These are phyloP conservation scores for Arion vulgaris DNA, from an alignment of 1,140 invertebrate genomes.

Conservation along the genomic window DNA sequence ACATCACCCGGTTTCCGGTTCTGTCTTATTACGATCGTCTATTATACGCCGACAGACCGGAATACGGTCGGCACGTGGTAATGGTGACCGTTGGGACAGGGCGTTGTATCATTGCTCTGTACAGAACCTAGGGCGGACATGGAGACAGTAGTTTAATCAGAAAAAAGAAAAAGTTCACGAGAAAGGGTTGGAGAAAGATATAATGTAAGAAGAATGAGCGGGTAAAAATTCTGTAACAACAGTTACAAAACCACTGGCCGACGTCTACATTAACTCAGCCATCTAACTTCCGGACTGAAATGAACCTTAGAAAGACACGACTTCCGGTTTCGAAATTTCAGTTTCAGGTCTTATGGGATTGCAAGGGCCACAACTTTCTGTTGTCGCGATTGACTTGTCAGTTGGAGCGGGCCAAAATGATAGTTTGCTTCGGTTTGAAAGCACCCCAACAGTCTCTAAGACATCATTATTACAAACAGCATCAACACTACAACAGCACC, in stretches of 20 bases:
- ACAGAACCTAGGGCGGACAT: conserved; percentile 6
- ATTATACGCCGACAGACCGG: conserved; percentile 16
- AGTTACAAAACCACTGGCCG: conserved; percentile 20
- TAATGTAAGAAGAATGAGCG: not conserved
- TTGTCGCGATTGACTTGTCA: not conserved
- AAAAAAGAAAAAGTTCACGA: not conserved
- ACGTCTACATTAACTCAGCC: conserved; percentile 33
- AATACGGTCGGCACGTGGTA: not conserved
- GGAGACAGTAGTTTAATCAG: not conserved
- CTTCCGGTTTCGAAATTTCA: conserved; percentile 38
- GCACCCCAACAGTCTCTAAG: not conserved
- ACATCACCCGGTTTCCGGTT: conserved; percentile 6
- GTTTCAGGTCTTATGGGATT: not conserved
- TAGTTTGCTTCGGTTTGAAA: not conserved
- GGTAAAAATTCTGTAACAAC: conserved; percentile 2
- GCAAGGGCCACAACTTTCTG: not conserved
- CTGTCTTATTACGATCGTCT: conserved; percentile 9
- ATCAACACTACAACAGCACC: not conserved
- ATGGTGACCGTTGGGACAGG: not conserved
- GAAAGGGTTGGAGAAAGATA: not conserved
- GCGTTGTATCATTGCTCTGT: not conserved
- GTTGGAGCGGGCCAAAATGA: not conserved
- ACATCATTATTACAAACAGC: not conserved
- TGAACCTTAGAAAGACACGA: conserved; percentile 33
- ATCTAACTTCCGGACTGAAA: conserved; percentile 34